Conservation (phyloP, 2,888 invertebrate genomes). For the Nipponacmea schrenckii region DNA sequence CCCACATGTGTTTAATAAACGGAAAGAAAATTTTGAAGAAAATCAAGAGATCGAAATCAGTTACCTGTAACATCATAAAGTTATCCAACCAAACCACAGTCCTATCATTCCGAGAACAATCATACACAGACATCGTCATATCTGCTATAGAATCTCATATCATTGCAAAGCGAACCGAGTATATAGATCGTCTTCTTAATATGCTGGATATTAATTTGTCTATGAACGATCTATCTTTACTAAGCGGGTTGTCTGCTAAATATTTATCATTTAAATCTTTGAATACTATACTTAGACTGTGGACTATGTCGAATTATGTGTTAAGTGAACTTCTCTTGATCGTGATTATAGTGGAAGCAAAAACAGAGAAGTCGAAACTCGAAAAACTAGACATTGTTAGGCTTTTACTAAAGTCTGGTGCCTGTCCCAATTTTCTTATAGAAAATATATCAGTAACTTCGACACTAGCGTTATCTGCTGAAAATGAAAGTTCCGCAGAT, state of each 20-base stretch:
- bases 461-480: no score
- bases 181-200: not conserved
- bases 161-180: not conserved
- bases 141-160: not conserved
- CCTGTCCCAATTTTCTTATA: slow-evolving; percentile 29
- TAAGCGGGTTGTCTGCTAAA: slow-evolving; percentile 17
- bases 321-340: slow-evolving; percentile 22
- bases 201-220: not conserved
- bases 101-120: no score
- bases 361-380: not conserved
- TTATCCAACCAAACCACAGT: no score
- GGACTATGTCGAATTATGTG: slow-evolving; percentile 10
- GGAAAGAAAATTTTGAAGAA: no score
- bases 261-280: slow-evolving; percentile 10
- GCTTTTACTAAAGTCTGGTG: slow-evolving; percentile 24
- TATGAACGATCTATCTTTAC: not conserved
- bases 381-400: slow-evolving; percentile 16
- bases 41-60: no score
- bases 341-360: slow-evolving; percentile 17
- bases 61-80: no score
- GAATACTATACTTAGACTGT: not conserved
- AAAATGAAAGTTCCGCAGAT: no score
- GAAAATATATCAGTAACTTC: not conserved
- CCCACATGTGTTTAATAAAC: no score
- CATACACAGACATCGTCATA: not conserved